Conservation (phyloP, 2,113 vertebrate species). For the Mus spicilegus region DNA sequence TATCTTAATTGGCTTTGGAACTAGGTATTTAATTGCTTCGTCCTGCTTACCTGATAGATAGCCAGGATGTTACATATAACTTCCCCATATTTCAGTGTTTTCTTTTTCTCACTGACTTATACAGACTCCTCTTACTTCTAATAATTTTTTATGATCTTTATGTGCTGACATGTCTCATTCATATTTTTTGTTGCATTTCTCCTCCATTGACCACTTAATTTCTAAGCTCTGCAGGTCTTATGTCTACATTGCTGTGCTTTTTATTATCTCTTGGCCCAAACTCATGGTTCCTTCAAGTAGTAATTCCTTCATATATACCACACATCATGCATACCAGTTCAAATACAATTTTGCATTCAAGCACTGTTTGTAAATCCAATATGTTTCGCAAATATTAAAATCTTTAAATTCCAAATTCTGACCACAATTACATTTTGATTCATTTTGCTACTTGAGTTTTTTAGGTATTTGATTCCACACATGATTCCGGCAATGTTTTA, state of each 20-base stretch:
- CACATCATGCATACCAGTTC: too few species aligned
- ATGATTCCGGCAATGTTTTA: background rate
- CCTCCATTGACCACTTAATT: conserved; percentile 1
- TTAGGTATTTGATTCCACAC: conserved; percentile 16
- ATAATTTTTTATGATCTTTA: background rate
- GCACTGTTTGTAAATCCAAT: background rate
- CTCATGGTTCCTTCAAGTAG: background rate
- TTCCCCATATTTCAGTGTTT: background rate
- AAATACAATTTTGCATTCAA: background rate
- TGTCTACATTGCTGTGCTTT: background rate
- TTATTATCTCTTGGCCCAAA: background rate
- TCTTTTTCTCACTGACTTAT: background rate
- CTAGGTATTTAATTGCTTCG: background rate
- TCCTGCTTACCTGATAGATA: background rate
- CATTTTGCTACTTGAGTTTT: background rate
- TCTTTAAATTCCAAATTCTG: conserved; percentile 14
- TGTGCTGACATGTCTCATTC: background rate
- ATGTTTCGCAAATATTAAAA: conserved; percentile 24
- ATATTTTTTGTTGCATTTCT: conserved; percentile 5
- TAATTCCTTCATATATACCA: background rate
- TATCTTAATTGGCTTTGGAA: background rate
- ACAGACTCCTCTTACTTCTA: background rate
- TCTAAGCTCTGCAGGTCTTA: background rate
- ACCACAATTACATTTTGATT: background rate
- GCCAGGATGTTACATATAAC: background rate